Evolutionary conservation across 2,888 invertebrate species (phyloP).

Genomic region (Cinara cedri): DNA sequence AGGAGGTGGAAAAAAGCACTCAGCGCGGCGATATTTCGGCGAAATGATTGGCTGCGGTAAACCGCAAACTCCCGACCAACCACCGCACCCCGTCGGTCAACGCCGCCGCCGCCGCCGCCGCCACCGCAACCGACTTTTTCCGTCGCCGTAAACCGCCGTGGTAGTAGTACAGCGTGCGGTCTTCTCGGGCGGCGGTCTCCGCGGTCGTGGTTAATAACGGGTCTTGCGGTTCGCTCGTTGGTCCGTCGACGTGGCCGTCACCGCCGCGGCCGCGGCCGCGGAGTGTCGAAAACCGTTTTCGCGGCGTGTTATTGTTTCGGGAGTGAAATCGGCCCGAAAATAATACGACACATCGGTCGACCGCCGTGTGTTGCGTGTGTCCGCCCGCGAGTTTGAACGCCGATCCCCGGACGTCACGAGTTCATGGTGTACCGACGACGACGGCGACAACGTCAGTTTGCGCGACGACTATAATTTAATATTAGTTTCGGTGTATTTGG

Average conservation of each 20-base stretch:
- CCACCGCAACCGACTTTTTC: slow-evolving; percentile 25
- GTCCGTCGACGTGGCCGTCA: background rate
- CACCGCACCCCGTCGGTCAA: slow-evolving; percentile 30
- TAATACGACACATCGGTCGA: too few relatives aligned
- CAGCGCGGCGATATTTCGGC: slow-evolving; percentile 47
- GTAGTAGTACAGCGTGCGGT: background rate
- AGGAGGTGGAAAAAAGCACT: slow-evolving; percentile 49
- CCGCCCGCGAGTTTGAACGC: too few relatives aligned
- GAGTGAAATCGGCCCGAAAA: too few relatives aligned
- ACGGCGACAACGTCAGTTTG: too few relatives aligned
- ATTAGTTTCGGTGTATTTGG: too few relatives aligned
- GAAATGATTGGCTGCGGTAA: slow-evolving; percentile 57
- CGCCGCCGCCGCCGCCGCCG: background rate
- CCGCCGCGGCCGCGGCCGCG: background rate
- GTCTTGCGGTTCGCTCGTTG: background rate
- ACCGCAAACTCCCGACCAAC: slow-evolving; percentile 57
- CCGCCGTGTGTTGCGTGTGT: too few relatives aligned
- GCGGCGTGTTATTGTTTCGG: too few relatives aligned
- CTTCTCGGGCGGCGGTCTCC: background rate
- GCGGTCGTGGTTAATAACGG: background rate
- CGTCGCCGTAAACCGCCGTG: slow-evolving; percentile 32
- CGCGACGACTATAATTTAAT: too few relatives aligned
- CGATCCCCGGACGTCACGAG: too few relatives aligned
- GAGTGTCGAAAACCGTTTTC: too few relatives aligned
- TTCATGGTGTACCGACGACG: too few relatives aligned